Base-by-base conservation (phyloP, 2,888 invertebrate genomes). In the Gibbula magus region DNA sequence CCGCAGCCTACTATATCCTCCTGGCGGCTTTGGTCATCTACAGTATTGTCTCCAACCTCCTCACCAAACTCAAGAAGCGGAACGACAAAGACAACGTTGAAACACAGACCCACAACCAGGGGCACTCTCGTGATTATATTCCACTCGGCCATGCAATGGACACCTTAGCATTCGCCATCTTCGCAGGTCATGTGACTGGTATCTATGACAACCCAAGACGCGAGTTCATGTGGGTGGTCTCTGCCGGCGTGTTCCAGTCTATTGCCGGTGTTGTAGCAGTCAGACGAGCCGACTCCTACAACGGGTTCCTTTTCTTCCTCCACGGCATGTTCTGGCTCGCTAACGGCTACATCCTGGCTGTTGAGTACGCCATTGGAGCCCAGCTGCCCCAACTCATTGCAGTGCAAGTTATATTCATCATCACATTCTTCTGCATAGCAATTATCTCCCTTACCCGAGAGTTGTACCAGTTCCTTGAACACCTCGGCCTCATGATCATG, bases 301-400 rank as follows among this genome's bases (percentile, higher is more conserved):
- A 80, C 78, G 85, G 85, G 0, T 78, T 80, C 8, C 84, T 80
- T 77, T 85, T 85, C 39, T 77, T 84, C 32, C 75, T 88, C 2
- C 82, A 86, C 76, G 86, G 85, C 8, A 79, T 84, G 32, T 83
- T 87, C 79, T 88, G 88, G 88, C 29, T 81, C 22, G 80, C 83
- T n/a, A 79, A 86, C 29, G 85, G 84, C 4, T 85, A 79, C 56
- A 85, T 82, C 73, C 75, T 88, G 22, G 75, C 74, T 2, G 45
- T 86, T 10, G 81, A 85, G n/a, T 79, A 83, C 52, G 78, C 81
- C 52, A 79, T 78, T 3, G 79, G 70, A 13, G 20, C 53, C 32
- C 74, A 77, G 20, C 78, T 81, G 10, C 79, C 75, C 1, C 80
- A 78, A 2, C 67, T 84, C 8, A 53, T 86, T 4, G 82, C 88